Percentiles rank a stretch among this genome's conserved stretches.
phyloP scores from a whole-genome alignment of 2,797 vertebrate species.

The Lacerta agilis region DNA sequence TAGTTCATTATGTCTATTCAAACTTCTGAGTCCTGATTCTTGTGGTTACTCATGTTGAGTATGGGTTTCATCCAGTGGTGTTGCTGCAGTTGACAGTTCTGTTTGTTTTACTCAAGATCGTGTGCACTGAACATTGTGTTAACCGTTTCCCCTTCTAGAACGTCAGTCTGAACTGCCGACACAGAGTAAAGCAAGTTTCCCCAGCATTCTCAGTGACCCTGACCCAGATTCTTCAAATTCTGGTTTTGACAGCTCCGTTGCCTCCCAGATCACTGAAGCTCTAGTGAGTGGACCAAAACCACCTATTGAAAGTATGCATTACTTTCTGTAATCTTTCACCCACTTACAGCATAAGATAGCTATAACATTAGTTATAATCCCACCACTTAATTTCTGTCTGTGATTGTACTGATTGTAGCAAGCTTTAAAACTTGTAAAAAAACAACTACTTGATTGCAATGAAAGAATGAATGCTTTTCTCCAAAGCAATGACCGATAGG shows the following conservation, averaged over 20 bases:
- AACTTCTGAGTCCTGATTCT: neutral
- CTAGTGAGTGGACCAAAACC: conserved; percentile 96
- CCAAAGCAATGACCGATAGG: neutral
- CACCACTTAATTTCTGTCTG: neutral
- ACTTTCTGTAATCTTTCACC: neutral
- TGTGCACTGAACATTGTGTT: conserved; percentile 1
- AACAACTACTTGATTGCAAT: neutral
- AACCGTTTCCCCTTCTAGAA: conserved; percentile 78
- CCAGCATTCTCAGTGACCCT: conserved; percentile 96
- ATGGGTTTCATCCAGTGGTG: neutral
- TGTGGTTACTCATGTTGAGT: neutral
- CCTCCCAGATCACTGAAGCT: conserved; percentile 97
- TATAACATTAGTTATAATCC: neutral
- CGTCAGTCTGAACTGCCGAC: conserved; percentile 97
- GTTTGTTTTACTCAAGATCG: neutral
- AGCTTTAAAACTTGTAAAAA: neutral
- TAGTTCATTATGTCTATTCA: conserved; percentile 7
- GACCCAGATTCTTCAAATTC: conserved; percentile 98
- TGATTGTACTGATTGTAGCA: neutral
- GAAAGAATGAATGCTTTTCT: neutral
- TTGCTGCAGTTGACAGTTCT: no score
- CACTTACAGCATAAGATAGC: neutral
- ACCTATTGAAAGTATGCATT: conserved; percentile 93
- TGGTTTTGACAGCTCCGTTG: conserved; percentile 96
- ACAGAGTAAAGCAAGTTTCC: conserved; percentile 97